Percentiles rank a stretch among this genome's conserved stretches.
Conservation (phyloP, 1,140 invertebrate genomes). For the Ooceraea biroi region DNA sequence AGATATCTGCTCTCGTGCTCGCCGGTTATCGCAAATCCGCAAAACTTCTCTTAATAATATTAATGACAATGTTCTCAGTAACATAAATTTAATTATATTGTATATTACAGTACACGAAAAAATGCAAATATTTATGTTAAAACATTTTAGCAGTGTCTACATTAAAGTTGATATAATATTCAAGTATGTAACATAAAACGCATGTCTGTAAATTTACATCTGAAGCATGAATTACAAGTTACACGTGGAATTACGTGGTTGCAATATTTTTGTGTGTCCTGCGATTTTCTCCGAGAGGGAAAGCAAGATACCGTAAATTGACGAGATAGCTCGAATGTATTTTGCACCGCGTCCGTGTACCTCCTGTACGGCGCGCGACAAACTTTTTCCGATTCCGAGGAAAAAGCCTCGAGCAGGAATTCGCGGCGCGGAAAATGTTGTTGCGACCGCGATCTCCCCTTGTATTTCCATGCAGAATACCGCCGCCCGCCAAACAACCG, state of each 20-base stretch:
- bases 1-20: neutral
- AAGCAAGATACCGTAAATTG: neutral
- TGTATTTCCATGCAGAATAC: conserved; percentile 39
- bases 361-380: neutral
- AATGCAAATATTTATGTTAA: too few relatives aligned
- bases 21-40: neutral
- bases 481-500: conserved; percentile 50
- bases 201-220: too few relatives aligned
- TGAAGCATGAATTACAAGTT: too few relatives aligned
- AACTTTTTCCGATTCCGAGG: neutral
- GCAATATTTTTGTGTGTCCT: neutral
- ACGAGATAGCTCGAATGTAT: neutral
- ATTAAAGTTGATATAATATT: too few relatives aligned
- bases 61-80: too few relatives aligned
- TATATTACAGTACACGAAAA: too few relatives aligned
- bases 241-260: neutral
- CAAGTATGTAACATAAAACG: too few relatives aligned
- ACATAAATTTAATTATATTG: too few relatives aligned
- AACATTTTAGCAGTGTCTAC: too few relatives aligned
- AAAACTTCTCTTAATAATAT: neutral
- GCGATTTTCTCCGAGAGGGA: neutral
- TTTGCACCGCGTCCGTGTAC: neutral
- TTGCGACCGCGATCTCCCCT: neutral
- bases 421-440: neutral
- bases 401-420: neutral